Evolutionary conservation across 2,888 invertebrate species (phyloP), one percentile per base, ranked within the genome.

Genomic region (Eupelmus urozonus): DNA sequence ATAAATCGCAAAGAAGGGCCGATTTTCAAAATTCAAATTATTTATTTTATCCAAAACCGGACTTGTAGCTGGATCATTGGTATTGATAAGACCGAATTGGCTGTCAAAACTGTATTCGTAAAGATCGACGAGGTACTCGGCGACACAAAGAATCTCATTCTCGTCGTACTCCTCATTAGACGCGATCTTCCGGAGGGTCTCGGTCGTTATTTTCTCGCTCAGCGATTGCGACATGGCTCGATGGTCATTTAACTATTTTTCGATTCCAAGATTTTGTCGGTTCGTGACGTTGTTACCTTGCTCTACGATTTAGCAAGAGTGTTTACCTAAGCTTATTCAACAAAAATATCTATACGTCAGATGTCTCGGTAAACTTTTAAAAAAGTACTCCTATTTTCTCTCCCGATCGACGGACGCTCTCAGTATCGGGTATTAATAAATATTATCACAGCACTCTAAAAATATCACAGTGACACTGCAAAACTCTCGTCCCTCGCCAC

Each of bases 141-240:
- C 74, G 0, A 80, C 78, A 63, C 80, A 80, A n/a, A 80, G 75
- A 0, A 80, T 80, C 55, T 80, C 80, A 16, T 59, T 78, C 45
- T 78, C 78, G 1, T 74, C 75, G 75, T 80, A 80, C 23, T 80
- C 80, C 42, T 80, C 80, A 67, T 59, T 80, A 29, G 80, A 80
- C n/a, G 80, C 74, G 67, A 80, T 78, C 67, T 63, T 77, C 0
- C 80, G 74, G 7, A 80, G 75, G 5, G 78, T 80, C 18, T 80
- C 80, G 13, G 78, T 75, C 49, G 78, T 78, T 45, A 80, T 80
- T 25, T 53, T 71, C 9, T 80, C 80, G 25, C 71, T 51, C 62
- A 80, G 27, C 40, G 25, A 25, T 45, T 57, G 66, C 3, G 69
- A 18, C 76, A 69, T 73, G n/a, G 5, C 66, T n/a, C n/a, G 16